Base-by-base conservation (phyloP, 1,140 invertebrate genomes). In the Formica exsecta region DNA sequence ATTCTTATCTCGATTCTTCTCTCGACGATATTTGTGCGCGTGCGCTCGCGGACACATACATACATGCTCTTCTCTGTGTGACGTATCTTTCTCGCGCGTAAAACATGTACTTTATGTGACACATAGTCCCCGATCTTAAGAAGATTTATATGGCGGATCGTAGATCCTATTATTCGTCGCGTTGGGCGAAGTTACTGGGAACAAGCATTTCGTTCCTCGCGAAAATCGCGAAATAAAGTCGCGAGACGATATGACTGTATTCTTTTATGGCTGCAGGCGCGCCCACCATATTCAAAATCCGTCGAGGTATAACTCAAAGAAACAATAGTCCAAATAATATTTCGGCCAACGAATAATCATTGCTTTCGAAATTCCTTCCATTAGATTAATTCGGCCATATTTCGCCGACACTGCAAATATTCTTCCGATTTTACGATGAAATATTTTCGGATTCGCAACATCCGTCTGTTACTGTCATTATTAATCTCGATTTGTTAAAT, bases 91-190 rank as follows among this genome's bases (percentile, higher is more conserved):
- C 11, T 44, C 25, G 79, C 79, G 68, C 68, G 79, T 83, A 83
- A 83, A 83, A 83, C 79, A 61, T 83, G 68, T 83, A 83, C 79
- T 83, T 83, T 83, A 83, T 83, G 79, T 83, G 79, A 83, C 79
- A 73, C 51, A 73, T 38, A 83, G 79, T 73, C 54, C 79, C 79
- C 79, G 79, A 83, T 83, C 79, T 83, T 73, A 83, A 83, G 79
- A 83, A 83, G 79, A 83, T 83, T 83, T 83, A 83, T 73, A 51
- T 73, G 68, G 79, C 68, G 79, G 79, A 83, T 83, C 68, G 79
- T 83, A 83, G 79, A 83, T 83, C 79, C 79, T 83, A 83, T 83
- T 83, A 83, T 83, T 83, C 79, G 79, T 68, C 54, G 68, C 59
- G 79, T 62, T 83, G 79, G 79, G 79, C 79, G 54, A 83, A 83